Evolutionary conservation across 2,113 vertebrate genomes (phyloP).

Genomic region (Zosterops lateralis): DNA sequence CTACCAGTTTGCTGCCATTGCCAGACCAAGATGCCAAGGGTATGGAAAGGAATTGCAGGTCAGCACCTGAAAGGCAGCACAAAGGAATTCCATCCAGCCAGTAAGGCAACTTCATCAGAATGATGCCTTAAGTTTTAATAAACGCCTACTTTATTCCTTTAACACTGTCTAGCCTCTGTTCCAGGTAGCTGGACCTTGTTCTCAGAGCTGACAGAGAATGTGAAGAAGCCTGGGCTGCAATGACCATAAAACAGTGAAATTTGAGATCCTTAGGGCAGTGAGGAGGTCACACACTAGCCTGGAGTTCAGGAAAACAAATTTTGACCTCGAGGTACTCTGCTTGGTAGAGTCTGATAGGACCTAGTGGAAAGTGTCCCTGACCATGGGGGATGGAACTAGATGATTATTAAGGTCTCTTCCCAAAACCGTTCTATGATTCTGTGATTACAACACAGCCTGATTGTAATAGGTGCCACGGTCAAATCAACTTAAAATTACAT

Average conservation of each 20-base stretch:
- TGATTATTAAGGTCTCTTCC: background rate
- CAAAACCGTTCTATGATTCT: background rate
- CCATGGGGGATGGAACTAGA: fast-evolving
- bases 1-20: background rate
- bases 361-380: background rate
- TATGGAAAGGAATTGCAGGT: background rate
- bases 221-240: background rate
- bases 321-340: background rate
- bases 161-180: background rate
- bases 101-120: fast-evolving
- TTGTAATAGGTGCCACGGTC: background rate
- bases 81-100: background rate
- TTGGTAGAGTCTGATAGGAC: background rate
- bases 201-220: background rate
- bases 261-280: background rate
- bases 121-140: background rate
- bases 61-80: background rate
- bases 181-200: background rate
- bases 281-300: background rate
- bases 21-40: background rate
- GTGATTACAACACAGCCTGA: background rate
- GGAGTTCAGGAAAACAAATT: background rate
- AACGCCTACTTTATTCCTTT: background rate
- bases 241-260: background rate
- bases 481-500: background rate